Base-by-base conservation (phyloP, 2,113 vertebrate species). In the Neolamprologus kungweensis region DNA sequence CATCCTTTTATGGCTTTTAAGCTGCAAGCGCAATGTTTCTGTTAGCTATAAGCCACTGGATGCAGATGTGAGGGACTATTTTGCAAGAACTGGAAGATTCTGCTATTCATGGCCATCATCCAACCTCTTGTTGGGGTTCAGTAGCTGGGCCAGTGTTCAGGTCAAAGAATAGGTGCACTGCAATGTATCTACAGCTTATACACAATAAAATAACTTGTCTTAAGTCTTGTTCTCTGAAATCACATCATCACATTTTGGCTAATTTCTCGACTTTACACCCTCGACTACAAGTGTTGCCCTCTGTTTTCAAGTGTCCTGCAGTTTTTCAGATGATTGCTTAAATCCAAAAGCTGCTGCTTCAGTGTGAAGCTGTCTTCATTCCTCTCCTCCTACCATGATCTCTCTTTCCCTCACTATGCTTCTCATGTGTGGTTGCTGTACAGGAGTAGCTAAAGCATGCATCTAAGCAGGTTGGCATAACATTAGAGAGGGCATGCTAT, bases 401-500 rank as follows among this genome's bases (percentile, higher is more conserved):
- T 55, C 84, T 42, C 86, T 71, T 53, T 33, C 16, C 60, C 26
- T 84, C 51, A 8, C 81, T 60, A 26, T 53, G 60, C 86, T 86
- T 28, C 63, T 75, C 23, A 21, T 92, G 50, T 88, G 81, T 92
- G 86, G 84, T 85, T 75, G 84, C 83, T 63, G 57, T 9, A 53
- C 79, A 79, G 68, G 82, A 89, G 78, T 60, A 55, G 80, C 83
- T 89, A 65, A 83, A 91, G 81, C 54, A 75, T 81, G 83, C 45
- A 50, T 91, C 75, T 88, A 85, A 95, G 82, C 91, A 88, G 84
- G 90, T 88, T 93, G 93, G 91, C 92, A 91, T 91, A 89, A 91
- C 92, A 95, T 94, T 91, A 92, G 89, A 91, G 89, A 54, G 89
- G 89, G 80, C 91, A 83, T 87, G 84, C 90, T 84, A 86, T 95